These are phyloP conservation scores for Bactericera cockerelli DNA, from an alignment of 1,140 invertebrate genomes.

Conservation along the genomic window DNA sequence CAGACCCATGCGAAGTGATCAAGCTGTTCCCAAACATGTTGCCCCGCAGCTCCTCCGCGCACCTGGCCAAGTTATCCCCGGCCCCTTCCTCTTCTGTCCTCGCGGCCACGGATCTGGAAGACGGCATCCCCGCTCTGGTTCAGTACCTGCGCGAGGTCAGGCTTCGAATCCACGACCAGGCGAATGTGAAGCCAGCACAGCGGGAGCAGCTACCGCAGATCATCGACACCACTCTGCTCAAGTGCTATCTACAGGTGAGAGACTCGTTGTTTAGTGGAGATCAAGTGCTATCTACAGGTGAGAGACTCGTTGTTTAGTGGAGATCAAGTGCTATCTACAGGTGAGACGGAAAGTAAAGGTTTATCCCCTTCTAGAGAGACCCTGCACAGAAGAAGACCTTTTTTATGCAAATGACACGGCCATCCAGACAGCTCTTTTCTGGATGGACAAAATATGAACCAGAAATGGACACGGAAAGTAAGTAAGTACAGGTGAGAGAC, in stretches of 20 bases:
- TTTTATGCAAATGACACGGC: too few species aligned
- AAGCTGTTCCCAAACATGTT: conserved; percentile 80
- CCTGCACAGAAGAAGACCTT: too few species aligned
- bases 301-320: too few species aligned
- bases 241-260: conserved; percentile 81
- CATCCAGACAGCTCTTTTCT: too few species aligned
- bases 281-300: too few species aligned
- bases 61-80: conserved; percentile 28
- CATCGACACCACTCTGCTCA: conserved; percentile 89
- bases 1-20: conserved; percentile 87
- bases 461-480: too few species aligned
- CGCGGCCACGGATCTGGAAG: conserved; percentile 72
- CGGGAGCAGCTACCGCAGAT: conserved; percentile 63
- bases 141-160: conserved; percentile 72
- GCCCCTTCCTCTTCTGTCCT: conserved; percentile 36
- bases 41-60: conserved; percentile 40
- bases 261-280: too few species aligned
- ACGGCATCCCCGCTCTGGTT: conserved; percentile 73
- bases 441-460: too few species aligned
- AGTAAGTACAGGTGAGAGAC: too few species aligned
- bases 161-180: conserved; percentile 16
- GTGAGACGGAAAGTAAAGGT: too few species aligned
- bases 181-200: conserved; percentile 4
- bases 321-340: too few species aligned
- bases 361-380: too few species aligned